Percentiles rank a stretch among this genome's conserved stretches.
phyloP scores from a whole-genome alignment of 2,113 vertebrate genomes.

The Taxidea taxus region DNA sequence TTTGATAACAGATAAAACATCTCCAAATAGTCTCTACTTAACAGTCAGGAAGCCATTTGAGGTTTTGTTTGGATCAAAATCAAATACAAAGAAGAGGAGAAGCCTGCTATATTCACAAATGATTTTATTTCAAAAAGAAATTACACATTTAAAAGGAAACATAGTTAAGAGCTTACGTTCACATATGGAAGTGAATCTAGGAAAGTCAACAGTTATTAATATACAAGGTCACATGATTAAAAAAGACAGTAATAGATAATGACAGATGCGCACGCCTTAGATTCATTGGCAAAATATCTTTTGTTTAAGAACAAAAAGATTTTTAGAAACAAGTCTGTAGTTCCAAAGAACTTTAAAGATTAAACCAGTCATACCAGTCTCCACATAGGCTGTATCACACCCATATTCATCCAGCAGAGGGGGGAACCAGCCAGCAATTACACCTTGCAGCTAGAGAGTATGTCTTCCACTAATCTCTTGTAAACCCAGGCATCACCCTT shows the following conservation, averaged over 20 bases:
- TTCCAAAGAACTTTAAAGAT: conserved; percentile 25
- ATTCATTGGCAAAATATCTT: conserved; percentile 65
- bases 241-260: conserved; percentile 43
- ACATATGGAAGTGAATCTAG: conserved; percentile 23
- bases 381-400: background rate
- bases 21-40: conserved; percentile 74
- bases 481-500: conserved; percentile 98
- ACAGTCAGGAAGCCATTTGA: conserved; percentile 46
- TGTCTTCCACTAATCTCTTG: conserved; percentile 95
- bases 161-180: conserved; percentile 22
- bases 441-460: conserved; percentile 88
- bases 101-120: conserved; percentile 45
- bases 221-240: conserved; percentile 46
- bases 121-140: conserved; percentile 72
- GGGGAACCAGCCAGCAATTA: conserved; percentile 58
- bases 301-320: conserved; percentile 50
- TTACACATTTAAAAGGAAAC: conserved; percentile 50
- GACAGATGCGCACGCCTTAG: conserved; percentile 40
- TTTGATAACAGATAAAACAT: conserved; percentile 76
- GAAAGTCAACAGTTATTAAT: conserved; percentile 37
- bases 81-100: conserved; percentile 6
- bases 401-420: background rate
- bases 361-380: background rate
- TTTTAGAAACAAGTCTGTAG: conserved; percentile 2
- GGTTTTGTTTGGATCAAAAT: conserved; percentile 55